A percentile compares a stretch with the other conserved stretches of the same genome.
phyloP scores from a whole-genome alignment of 2,797 vertebrate genomes.

The Cyprinodon diabolis region DNA sequence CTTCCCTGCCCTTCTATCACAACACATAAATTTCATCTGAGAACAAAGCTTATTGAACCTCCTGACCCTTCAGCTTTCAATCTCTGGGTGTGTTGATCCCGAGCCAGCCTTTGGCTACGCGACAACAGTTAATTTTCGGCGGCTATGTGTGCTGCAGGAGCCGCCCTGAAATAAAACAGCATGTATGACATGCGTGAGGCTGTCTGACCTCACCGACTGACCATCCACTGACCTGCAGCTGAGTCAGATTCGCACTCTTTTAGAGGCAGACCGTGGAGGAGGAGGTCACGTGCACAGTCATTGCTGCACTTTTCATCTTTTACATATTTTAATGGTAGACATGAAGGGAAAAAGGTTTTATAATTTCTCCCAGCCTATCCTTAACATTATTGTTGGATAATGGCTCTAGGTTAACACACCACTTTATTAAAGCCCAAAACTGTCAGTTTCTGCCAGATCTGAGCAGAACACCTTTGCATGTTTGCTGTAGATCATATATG shows the following conservation, averaged over 20 bases:
- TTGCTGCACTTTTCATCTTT: constrained; percentile 12
- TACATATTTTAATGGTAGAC: not conserved
- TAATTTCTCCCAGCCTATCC: not conserved
- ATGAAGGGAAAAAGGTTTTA: not conserved
- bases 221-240: constrained; percentile 61
- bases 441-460: not conserved
- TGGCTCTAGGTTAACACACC: not conserved
- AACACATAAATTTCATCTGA: constrained; percentile 44
- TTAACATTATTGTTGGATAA: not conserved
- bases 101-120: constrained; percentile 38
- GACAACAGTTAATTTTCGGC: constrained; percentile 35
- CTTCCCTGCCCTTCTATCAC: constrained; percentile 39
- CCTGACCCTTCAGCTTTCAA: constrained; percentile 32
- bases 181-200: constrained; percentile 48
- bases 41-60: constrained; percentile 50
- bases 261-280: constrained; percentile 7
- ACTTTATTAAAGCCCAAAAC: no score
- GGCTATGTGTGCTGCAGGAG: constrained; percentile 54
- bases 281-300: constrained; percentile 13
- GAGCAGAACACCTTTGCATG: not conserved
- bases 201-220: constrained; percentile 74
- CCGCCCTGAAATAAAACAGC: constrained; percentile 66
- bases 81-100: constrained; percentile 31
- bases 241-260: constrained; percentile 50
- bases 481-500: not conserved